Base-by-base conservation (phyloP, 1,140 invertebrate genomes). In the Phymastichus coffea region DNA sequence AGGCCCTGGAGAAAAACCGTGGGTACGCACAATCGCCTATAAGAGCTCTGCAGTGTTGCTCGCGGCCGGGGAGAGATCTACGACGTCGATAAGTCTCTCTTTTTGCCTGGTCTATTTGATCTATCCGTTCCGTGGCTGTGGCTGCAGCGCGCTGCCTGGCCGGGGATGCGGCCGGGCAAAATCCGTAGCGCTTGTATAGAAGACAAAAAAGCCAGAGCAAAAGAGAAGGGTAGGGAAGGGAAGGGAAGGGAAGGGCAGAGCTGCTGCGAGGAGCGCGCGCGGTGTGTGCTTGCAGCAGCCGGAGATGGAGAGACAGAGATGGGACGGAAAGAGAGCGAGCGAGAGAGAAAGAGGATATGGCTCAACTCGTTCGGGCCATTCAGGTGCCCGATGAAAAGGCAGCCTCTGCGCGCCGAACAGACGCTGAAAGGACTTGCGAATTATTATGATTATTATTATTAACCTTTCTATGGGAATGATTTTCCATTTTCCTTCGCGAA, bases 381-480 rank as follows among this genome's bases (percentile, higher is more conserved):
- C 73, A 76, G 64, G 63, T 68, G 28, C 61, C 57, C 68, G 65
- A 75, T 76, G 74, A 75, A 76, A 76, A 76, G 73, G 65, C 69
- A 47, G 33, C 46, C 26, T 14, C 28, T 26, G 30, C 64, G 65
- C 63, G 66, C 54, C 70, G 63, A 70, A 72, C 72, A 72, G 72
- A 69, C 67, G 57, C 72, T 74, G 70, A 76, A 75, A 74, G 73
- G 72, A 76, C 71, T 71, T 70, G 73, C 61, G 70, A 75, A 76
- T 76, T 76, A 76, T 76, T 74, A 76, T 76, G 68, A 76, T 76
- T 75, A 76, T 76, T 74, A 73, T 76, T 76, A 75, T 75, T 75
- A 76, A 73, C 68, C 61, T 74, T 75, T 76, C 74, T 75, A 74
- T 74, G 70, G 73, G 67, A 73, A 74, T 71, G 66, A 75, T 75